Percentiles rank a stretch among this genome's conserved stretches.
phyloP scores from a whole-genome alignment of 2,888 invertebrate species.

The Aporophyla nigra region DNA sequence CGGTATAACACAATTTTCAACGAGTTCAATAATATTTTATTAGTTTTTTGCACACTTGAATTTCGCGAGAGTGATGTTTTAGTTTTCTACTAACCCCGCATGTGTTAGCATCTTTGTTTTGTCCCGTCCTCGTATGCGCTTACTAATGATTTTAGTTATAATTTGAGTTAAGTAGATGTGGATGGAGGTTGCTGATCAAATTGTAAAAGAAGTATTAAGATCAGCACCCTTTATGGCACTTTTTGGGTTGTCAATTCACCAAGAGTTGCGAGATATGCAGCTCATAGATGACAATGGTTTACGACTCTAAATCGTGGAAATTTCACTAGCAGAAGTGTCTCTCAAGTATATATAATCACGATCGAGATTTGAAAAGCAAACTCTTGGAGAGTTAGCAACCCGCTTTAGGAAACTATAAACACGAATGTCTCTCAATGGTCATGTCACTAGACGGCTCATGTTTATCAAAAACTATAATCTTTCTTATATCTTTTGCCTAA shows the following conservation, averaged over 20 bases:
- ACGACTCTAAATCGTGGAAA: not conserved
- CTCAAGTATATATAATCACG: not conserved
- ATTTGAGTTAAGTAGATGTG: constrained; percentile 49
- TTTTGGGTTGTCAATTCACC: constrained; percentile 35
- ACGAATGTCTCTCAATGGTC: not conserved
- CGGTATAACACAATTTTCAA: constrained; percentile 27
- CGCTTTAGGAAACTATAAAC: constrained; percentile 24
- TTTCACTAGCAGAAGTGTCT: not conserved
- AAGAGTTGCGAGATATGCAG: constrained; percentile 1
- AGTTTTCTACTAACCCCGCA: constrained; percentile 63
- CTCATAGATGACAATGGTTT: not conserved
- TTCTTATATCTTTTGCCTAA: constrained; percentile 8
- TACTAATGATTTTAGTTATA: constrained; percentile 49
- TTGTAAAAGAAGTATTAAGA: constrained; percentile 10
- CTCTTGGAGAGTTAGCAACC: constrained; percentile 19
- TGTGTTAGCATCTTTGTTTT: constrained; percentile 68
- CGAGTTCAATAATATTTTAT: constrained; percentile 4
- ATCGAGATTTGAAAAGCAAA: not conserved
- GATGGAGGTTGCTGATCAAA: constrained; percentile 38
- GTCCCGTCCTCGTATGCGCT: constrained; percentile 77
- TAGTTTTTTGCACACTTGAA: constrained; percentile 53
- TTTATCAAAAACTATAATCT: not conserved
- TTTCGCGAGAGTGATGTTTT: constrained; percentile 46
- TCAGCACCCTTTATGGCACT: constrained; percentile 40
- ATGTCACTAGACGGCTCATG: not conserved